A percentile compares a stretch with the other conserved stretches of the same genome.
Evolutionary conservation across 1,140 invertebrate species (phyloP).

Genomic region (Bombyx mori): ASM3026992v2 NC_085133.1:6667001-6667500

Average conservation of each 20-base stretch:
- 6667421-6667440: constrained; percentile 93
- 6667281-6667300: constrained; percentile 83
- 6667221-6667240: constrained; percentile 6
- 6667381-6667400: constrained; percentile 94
- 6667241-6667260: constrained; percentile 88
- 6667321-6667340: constrained; percentile 87
- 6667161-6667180: constrained; percentile 80
- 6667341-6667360: constrained; percentile 87
- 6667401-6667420: constrained; percentile 93
- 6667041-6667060: constrained; percentile 91
- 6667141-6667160: constrained; percentile 90
- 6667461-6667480: constrained; percentile 5
- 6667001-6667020: constrained; percentile 32
- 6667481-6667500: background rate
- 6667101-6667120: constrained; percentile 94
- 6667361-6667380: constrained; percentile 93
- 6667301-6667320: constrained; percentile 91
- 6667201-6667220: constrained; percentile 1
- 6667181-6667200: constrained; percentile 6
- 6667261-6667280: constrained; percentile 83
- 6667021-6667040: constrained; percentile 90
- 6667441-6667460: constrained; percentile 83
- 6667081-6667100: constrained; percentile 94
- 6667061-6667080: constrained; percentile 96
- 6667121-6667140: constrained; percentile 95